Evolutionary conservation across 2,797 vertebrate genomes (phyloP).

Genomic region (Sebastiscus albofasciatus): DNA sequence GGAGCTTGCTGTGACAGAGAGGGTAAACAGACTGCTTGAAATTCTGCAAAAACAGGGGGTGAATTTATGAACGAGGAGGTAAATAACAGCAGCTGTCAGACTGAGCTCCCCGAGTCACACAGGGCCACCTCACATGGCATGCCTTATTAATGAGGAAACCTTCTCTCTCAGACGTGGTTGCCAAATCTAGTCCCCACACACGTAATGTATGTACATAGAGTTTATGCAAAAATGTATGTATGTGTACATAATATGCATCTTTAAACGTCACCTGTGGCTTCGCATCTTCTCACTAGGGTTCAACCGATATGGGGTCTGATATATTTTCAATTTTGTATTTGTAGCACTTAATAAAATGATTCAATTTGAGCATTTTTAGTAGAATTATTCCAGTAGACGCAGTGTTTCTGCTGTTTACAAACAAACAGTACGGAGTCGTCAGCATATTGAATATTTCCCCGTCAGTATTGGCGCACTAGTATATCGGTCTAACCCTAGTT

Average conservation of each 20-base stretch:
- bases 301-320: slow-evolving; percentile 22
- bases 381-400: background rate
- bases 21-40: background rate
- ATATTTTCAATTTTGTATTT: slow-evolving; percentile 42
- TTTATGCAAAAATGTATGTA: slow-evolving; percentile 53
- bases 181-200: slow-evolving; percentile 61
- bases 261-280: slow-evolving; percentile 30
- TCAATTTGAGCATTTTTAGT: slow-evolving; percentile 8
- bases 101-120: slow-evolving; percentile 41
- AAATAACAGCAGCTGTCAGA: slow-evolving; percentile 22
- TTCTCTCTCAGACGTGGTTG: slow-evolving; percentile 47
- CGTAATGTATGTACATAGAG: slow-evolving; percentile 57
- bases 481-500: slow-evolving; percentile 38
- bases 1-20: background rate
- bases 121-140: slow-evolving; percentile 51
- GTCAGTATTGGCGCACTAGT: background rate
- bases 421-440: background rate
- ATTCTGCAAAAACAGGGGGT: background rate
- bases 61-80: background rate
- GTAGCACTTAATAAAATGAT: slow-evolving; percentile 32
- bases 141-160: slow-evolving; percentile 41
- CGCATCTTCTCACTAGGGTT: slow-evolving; percentile 34
- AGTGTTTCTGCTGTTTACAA: background rate
- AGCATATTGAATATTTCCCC: background rate
- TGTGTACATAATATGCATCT: slow-evolving; percentile 15